Evolutionary conservation across 2,797 vertebrate species (phyloP).

Genomic region (Myripristis murdjan): DNA sequence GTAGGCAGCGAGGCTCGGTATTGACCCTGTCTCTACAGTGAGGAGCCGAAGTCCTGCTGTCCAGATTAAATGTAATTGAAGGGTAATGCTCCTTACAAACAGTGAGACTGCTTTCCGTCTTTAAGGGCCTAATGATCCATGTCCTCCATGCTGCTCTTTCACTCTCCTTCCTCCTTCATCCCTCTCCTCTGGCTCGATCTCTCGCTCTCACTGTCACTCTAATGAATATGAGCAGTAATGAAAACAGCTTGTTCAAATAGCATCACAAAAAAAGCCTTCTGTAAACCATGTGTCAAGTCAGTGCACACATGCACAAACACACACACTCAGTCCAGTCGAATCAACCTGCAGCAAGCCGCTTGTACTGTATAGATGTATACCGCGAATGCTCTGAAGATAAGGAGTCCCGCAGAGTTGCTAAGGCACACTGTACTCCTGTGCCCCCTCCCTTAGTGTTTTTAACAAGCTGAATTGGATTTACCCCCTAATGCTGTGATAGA

Average conservation of each 20-base stretch:
- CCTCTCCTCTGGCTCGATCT: conserved; percentile 17
- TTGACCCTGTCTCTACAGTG: conserved; percentile 50
- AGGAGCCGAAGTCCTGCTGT: conserved; percentile 46
- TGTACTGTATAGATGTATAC: neutral
- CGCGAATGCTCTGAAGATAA: conserved; percentile 3
- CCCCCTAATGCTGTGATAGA: conserved; percentile 78
- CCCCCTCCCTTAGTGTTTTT: conserved; percentile 59
- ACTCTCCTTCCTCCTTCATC: conserved; percentile 24
- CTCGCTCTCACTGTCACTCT: conserved; percentile 38
- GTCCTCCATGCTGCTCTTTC: conserved; percentile 41
- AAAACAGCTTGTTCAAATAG: conserved; percentile 50
- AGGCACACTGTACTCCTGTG: conserved; percentile 54
- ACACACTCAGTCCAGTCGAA: neutral
- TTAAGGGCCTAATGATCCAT: conserved; percentile 68
- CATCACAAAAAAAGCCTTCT: conserved; percentile 22
- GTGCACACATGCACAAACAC: neutral
- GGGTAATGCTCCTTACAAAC: conserved; percentile 76
- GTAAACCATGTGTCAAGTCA: conserved; percentile 12
- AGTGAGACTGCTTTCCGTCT: conserved; percentile 61
- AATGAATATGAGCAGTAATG: conserved; percentile 34
- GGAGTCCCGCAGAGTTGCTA: conserved; percentile 29
- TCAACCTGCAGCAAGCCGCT: neutral
- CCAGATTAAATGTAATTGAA: conserved; percentile 73
- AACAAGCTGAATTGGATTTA: conserved; percentile 77
- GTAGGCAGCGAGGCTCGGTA: conserved; percentile 26